Conservation (phyloP, 2,888 invertebrate genomes). For the Leucophenga montana region DNA sequence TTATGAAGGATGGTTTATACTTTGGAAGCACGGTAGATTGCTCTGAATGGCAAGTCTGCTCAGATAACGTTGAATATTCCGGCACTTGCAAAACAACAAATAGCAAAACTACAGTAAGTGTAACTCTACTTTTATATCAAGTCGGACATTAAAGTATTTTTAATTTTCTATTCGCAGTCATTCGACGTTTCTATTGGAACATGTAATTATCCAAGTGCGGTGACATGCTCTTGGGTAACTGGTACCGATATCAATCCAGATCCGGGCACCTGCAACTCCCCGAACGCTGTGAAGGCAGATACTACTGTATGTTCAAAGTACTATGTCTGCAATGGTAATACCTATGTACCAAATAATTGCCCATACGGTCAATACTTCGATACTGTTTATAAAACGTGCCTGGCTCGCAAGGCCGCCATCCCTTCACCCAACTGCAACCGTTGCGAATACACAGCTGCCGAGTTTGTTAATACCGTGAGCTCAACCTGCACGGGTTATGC, state of each 20-base stretch:
- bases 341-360: constrained; percentile 34
- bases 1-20: constrained; percentile 42
- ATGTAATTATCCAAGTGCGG: constrained; percentile 14
- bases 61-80: background rate
- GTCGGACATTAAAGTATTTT: background rate
- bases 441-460: constrained; percentile 42
- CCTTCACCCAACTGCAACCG: constrained; percentile 46
- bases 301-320: constrained; percentile 37
- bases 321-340: constrained; percentile 34
- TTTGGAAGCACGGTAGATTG: constrained; percentile 50
- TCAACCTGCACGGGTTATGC: constrained; percentile 38
- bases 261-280: background rate
- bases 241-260: constrained; percentile 28
- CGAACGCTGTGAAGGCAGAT: constrained; percentile 17
- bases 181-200: background rate
- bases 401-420: constrained; percentile 38
- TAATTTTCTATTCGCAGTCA: background rate
- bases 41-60: constrained; percentile 37
- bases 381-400: constrained; percentile 32
- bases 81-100: constrained; percentile 34
- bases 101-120: background rate
- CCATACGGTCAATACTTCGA: constrained; percentile 33
- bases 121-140: background rate
- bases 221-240: constrained; percentile 43
- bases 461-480: constrained; percentile 51